Evolutionary conservation across 1,140 invertebrate genomes (phyloP).

Genomic region (Heliconius eleuchia): DNA sequence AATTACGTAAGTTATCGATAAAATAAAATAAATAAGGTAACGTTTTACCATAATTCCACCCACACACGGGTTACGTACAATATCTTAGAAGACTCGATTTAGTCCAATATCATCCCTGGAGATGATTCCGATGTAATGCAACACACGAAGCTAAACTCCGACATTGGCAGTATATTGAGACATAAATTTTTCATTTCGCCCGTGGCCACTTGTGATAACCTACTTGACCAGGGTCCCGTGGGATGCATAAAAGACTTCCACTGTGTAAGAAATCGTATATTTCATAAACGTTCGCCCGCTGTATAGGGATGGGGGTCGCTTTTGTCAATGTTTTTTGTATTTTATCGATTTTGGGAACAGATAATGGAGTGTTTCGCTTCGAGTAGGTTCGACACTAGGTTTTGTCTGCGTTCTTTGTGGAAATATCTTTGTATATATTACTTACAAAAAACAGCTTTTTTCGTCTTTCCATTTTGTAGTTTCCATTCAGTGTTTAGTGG

Average conservation of each 20-base stretch:
- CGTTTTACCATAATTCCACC: neutral
- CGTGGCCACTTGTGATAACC: constrained; percentile 57
- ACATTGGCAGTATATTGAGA: constrained; percentile 68
- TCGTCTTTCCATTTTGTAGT: too few relatives aligned
- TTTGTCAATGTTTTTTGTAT: neutral
- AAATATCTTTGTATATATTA: too few relatives aligned
- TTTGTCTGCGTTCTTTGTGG: too few relatives aligned
- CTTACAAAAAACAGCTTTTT: too few relatives aligned
- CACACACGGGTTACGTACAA: neutral
- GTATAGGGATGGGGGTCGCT: constrained; percentile 44
- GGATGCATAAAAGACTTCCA: constrained; percentile 80
- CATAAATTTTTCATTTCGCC: constrained; percentile 78
- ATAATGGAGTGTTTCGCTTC: neutral
- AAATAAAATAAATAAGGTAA: neutral
- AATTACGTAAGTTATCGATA: neutral
- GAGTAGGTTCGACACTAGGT: too few relatives aligned
- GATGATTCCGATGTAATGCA: constrained; percentile 52
- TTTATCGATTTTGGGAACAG: neutral
- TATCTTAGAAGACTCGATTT: constrained; percentile 27
- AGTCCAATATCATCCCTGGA: constrained; percentile 51
- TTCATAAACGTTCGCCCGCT: constrained; percentile 67
- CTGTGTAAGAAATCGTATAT: constrained; percentile 79
- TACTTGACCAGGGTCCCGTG: constrained; percentile 60
- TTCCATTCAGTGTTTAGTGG: too few relatives aligned
- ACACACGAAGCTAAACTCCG: constrained; percentile 53